Percentiles rank a stretch among this genome's conserved stretches.
These are phyloP conservation scores for Macheiramphus alcinus DNA, from an alignment of 2,113 vertebrate genomes.

Conservation along the genomic window DNA sequence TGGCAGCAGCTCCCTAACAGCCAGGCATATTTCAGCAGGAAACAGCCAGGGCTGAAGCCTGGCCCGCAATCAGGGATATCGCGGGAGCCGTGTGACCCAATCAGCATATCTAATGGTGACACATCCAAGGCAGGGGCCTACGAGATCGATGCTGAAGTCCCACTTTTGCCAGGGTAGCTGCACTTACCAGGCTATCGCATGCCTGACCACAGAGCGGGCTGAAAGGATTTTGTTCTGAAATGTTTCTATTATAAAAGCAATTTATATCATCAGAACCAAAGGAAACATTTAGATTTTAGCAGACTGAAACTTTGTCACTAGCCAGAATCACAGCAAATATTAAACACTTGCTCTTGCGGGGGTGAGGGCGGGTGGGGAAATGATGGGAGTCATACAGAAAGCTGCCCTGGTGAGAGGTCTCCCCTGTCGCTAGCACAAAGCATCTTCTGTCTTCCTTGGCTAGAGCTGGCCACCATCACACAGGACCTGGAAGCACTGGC, in stretches of 20 bases:
- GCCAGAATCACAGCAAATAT: neutral
- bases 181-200: neutral
- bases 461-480: neutral
- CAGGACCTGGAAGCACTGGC: neutral
- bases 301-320: neutral
- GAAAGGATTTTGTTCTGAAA: neutral
- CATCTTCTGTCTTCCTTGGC: neutral
- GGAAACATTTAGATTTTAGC: neutral
- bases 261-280: neutral
- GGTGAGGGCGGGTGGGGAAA: no score
- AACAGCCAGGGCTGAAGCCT: neutral
- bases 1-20: neutral
- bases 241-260: neutral
- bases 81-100: neutral
- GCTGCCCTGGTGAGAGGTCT: neutral
- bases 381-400: neutral
- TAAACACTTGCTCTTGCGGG: neutral
- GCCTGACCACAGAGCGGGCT: neutral
- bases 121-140: neutral
- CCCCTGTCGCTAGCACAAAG: neutral
- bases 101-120: neutral
- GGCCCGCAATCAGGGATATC: neutral
- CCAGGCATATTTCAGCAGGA: neutral
- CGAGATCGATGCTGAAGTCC: neutral
- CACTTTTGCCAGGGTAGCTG: neutral